phyloP scores from a whole-genome alignment of 1,140 invertebrate genomes.

The Pseudomyrmex concolor region DNA sequence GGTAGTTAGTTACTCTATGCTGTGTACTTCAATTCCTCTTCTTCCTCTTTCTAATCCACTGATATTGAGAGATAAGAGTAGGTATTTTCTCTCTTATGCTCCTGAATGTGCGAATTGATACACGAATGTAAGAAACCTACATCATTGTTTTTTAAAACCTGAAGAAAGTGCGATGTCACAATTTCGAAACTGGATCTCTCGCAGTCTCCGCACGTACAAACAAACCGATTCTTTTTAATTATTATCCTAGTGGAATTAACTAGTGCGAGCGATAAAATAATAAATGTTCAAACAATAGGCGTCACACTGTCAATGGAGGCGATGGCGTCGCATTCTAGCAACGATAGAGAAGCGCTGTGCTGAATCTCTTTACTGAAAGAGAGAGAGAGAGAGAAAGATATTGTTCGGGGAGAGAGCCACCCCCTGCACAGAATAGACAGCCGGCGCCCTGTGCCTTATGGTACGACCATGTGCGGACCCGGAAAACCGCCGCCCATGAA shows the following conservation, averaged over 20 bases:
- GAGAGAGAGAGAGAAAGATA: slow-evolving; percentile 20
- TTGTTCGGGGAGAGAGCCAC: slow-evolving; percentile 63
- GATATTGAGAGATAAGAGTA: too few relatives aligned
- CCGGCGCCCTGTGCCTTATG: slow-evolving; percentile 61
- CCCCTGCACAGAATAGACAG: slow-evolving; percentile 62
- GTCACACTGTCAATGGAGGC: neutral
- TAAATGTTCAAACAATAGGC: neutral
- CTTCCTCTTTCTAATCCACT: too few relatives aligned
- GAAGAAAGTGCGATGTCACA: too few relatives aligned
- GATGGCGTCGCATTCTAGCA: neutral
- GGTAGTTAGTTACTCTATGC: too few relatives aligned
- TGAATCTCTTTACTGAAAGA: neutral
- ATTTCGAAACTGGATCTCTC: too few relatives aligned
- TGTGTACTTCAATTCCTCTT: too few relatives aligned
- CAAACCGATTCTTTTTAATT: neutral
- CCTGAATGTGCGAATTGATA: too few relatives aligned
- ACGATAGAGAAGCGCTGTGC: slow-evolving; percentile 1
- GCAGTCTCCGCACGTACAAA: too few relatives aligned
- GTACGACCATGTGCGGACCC: slow-evolving; percentile 69
- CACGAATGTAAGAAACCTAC: too few relatives aligned
- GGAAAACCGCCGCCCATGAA: slow-evolving; percentile 70
- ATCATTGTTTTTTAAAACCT: too few relatives aligned
- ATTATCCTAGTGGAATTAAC: slow-evolving; percentile 3
- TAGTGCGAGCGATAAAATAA: neutral
- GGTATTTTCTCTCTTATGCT: too few relatives aligned